phyloP scores from a whole-genome alignment of 64 coral and sea anemone species.

The Montipora cactus region DNA sequence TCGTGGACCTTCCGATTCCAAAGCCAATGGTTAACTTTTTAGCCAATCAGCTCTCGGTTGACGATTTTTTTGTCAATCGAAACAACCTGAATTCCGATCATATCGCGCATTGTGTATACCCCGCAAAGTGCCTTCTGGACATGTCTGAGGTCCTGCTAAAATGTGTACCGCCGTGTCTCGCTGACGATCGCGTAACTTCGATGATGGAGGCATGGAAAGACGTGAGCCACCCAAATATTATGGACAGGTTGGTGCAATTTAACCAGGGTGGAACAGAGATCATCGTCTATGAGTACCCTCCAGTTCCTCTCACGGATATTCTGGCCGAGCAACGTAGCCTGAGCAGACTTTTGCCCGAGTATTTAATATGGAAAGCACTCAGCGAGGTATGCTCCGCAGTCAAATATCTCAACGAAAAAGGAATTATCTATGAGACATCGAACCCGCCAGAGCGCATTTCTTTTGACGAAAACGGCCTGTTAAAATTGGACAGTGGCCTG shows the following conservation, averaged over 20 bases:
- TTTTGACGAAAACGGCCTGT: constrained; percentile 73
- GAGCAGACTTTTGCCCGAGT: constrained; percentile 72
- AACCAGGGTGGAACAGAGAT: constrained; percentile 77
- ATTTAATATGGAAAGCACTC: constrained; percentile 89
- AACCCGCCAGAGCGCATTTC: constrained; percentile 69
- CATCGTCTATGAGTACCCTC: constrained; percentile 87
- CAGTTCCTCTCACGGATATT: constrained; percentile 73
- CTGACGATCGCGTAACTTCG: constrained; percentile 57
- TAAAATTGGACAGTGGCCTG: constrained; percentile 91
- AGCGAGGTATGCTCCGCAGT: constrained; percentile 67
- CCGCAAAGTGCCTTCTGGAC: constrained; percentile 89
- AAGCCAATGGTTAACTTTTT: constrained; percentile 77
- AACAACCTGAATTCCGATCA: constrained; percentile 81
- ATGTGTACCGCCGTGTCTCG: constrained; percentile 67
- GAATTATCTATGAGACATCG: constrained; percentile 57
- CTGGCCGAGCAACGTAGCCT: constrained; percentile 44
- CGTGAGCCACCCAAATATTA: constrained; percentile 77
- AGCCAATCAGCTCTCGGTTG: constrained; percentile 79
- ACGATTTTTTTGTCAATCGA: constrained; percentile 89
- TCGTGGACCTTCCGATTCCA: constrained; percentile 85
- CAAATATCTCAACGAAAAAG: constrained; percentile 81
- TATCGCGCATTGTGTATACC: constrained; percentile 85
- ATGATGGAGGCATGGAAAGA: constrained; percentile 74
- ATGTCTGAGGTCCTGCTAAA: constrained; percentile 90
- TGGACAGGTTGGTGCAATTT: constrained; percentile 59